Base-by-base conservation (phyloP, 1,140 invertebrate genomes). In the Lethrus apterus region DNA sequence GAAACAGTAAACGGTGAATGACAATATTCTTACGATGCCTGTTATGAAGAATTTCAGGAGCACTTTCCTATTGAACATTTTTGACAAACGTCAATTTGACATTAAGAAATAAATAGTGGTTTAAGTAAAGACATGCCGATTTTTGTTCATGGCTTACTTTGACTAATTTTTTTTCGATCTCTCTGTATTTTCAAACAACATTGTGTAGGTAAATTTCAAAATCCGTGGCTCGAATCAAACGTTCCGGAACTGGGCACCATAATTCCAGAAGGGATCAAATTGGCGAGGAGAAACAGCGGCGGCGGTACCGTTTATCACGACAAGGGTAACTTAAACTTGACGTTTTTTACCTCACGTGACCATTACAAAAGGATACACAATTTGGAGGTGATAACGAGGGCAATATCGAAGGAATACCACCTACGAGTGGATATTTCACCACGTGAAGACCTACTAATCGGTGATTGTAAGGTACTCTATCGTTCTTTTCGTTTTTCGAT, bases 221-320 rank as follows among this genome's bases (percentile, higher is more conserved):
- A 98, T 70, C 89, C 92, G 2, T 98, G 93, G 83, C 61, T 83
- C 13, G 94, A 98, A 70, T 80, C 84, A 2, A 87, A 94, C 63
- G 65, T 90, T 1, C 69, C 77, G 2, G 70, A 69, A 26, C 51
- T 84, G 11, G 70, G 76, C 2, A 69, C 68, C 20, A 13, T 44
- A 32, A 60, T 72, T 40, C 71, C 78, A 15, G 67, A 73, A 9
- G 76, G 75, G n/a, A 77, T 93, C 31, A 64, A 74, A 1, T 55
- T 96, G 14, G 93, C 83, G 0, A 74, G 95, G 26, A 72, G 95
- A 10, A 89, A 92, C 59, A 96, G 92, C 67, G 95, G 95, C 8
- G 95, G 95, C 44, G 95, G 95, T 9, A 86, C 91, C n/a, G 94
- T 98, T 13, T 98, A 92, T 66, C 94, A 98, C 68, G 94, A 98